Conservation (phyloP, 2,113 vertebrate species). For the Psammodynastes pulverulentus region DNA sequence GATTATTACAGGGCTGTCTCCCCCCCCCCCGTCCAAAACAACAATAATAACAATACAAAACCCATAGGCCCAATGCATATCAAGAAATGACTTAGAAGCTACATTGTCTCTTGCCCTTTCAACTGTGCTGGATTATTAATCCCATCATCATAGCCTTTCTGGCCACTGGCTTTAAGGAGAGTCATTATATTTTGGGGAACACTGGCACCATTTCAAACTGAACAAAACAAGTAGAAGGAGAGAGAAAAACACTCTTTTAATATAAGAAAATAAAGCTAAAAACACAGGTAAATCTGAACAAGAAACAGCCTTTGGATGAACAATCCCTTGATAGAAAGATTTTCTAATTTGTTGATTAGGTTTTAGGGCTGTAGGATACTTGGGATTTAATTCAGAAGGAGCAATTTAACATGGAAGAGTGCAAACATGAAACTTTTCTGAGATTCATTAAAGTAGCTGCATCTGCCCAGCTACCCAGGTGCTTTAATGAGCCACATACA, state of each 20-base stretch:
- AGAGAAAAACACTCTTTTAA: background rate
- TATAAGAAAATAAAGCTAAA: background rate
- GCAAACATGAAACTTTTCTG: background rate
- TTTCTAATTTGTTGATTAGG: background rate
- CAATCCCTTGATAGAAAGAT: background rate
- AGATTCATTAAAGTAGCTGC: background rate
- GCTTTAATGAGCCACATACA: background rate
- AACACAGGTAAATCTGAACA: background rate
- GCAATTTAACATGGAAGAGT: background rate
- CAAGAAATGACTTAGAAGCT: background rate
- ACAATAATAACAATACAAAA: background rate
- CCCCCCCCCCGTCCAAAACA: background rate
- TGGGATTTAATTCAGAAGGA: background rate
- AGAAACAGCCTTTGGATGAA: background rate
- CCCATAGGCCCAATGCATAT: background rate
- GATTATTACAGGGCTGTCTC: slow-evolving; percentile 12
- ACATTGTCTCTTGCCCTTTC: background rate
- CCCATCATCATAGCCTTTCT: background rate
- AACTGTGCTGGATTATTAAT: background rate
- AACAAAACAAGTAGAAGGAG: background rate
- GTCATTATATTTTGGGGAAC: background rate
- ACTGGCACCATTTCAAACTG: background rate
- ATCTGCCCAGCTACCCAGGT: background rate
- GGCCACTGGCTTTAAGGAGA: background rate
- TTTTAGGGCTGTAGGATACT: background rate